Base-by-base conservation (phyloP, 1,140 invertebrate genomes). In the Octopus bimaculoides region DNA sequence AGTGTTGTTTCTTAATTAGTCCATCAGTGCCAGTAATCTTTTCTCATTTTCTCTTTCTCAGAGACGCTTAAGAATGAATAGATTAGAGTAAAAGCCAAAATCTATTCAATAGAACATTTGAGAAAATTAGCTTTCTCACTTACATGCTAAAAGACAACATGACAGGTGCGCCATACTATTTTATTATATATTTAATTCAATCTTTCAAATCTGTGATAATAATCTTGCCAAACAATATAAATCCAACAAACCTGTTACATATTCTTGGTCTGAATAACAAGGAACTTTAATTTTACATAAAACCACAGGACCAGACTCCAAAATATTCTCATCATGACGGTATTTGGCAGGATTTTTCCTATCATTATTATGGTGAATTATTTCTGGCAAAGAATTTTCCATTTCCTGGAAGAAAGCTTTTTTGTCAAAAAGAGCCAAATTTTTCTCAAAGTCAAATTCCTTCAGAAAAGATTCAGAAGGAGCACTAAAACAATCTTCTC, bases 371-470 rank as follows among this genome's bases (percentile, higher is more conserved):
- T 80, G 81, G 10, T 17, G 20, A 1, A 84, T 81, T 8, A 83
- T 52, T 52, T 84, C 84, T 17, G 82, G 82, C 26, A 84, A 77
- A 17, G 81, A 73, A 82, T 84, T 86, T 79, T 94, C 93, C 80
- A 95, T 93, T 89, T 95, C 92, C 85, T 95, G 93, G 93, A 93
- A 94, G 78, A 90, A 88, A 77, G 91, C 91, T 85, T 92, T 88
- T 91, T 97, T 97, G 90, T 97, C 94, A 91, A 97, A 97, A 52
- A 97, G 90, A 12, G 95, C 95, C 26, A 97, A 91, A 92, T 97
- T 97, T 82, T 95, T 96, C 88, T 97, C 96, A 92, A 97, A 97
- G 92, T 97, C 96, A 92, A 97, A 97, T 87, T 95, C 92, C 81
- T 91, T 89, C 26, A 89, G 85, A 55, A 91, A 92, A 76, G 92